Evolutionary conservation across 2,888 invertebrate genomes (phyloP).

Genomic region (Amorpha juglandis): DNA sequence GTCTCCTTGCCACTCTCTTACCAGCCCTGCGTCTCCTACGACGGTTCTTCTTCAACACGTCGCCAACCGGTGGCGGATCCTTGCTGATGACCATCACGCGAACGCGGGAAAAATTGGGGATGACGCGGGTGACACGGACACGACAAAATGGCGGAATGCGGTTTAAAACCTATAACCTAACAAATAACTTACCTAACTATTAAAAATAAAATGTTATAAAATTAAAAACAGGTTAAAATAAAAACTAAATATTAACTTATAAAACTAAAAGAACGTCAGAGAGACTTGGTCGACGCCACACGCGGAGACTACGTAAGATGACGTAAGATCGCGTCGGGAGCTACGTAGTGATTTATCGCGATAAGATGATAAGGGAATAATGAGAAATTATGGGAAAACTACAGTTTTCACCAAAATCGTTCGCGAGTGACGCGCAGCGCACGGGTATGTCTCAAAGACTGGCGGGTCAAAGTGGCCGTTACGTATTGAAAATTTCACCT

Average conservation of each 20-base stretch:
- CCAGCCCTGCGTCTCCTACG: conserved; percentile 62
- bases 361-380: conserved; percentile 33
- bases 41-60: conserved; percentile 57
- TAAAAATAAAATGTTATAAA: conserved; percentile 42
- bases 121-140: conserved; percentile 39
- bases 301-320: conserved; percentile 38
- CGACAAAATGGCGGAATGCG: conserved; percentile 68
- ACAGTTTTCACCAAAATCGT: conserved; percentile 44
- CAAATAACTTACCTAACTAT: conserved; percentile 41
- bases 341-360: conserved; percentile 44
- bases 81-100: conserved; percentile 64
- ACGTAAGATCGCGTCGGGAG: conserved; percentile 32
- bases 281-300: conserved; percentile 48
- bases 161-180: conserved; percentile 44
- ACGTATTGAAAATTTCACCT: not conserved
- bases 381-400: conserved; percentile 34
- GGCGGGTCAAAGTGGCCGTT: conserved; percentile 26
- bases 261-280: conserved; percentile 45
- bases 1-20: conserved; percentile 58
- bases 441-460: conserved; percentile 70
- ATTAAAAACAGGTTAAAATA: conserved; percentile 43
- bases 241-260: conserved; percentile 34
- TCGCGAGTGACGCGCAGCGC: conserved; percentile 54
- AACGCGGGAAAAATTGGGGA: conserved; percentile 32
- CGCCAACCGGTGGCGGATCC: conserved; percentile 50